Conservation (phyloP, 2,113 vertebrate genomes). For the Phalacrocorax pelagicus region DNA sequence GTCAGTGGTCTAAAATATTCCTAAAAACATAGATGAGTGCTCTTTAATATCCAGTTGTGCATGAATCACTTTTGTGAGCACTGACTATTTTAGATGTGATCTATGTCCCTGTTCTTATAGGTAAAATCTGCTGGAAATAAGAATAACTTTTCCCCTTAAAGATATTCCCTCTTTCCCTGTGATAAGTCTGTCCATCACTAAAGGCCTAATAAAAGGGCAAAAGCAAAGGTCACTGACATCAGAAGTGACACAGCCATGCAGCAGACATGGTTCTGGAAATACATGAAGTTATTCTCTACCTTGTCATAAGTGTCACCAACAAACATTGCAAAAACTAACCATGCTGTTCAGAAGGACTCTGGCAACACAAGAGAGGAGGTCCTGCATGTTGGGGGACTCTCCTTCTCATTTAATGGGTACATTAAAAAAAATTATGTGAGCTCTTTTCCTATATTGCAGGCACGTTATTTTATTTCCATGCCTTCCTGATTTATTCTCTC, state of each 20-base stretch:
- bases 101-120: neutral
- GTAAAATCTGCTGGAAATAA: neutral
- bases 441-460: neutral
- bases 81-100: neutral
- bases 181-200: neutral
- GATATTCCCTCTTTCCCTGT: neutral
- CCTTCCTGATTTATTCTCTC: neutral
- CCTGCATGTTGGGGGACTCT: neutral
- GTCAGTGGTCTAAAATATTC: neutral
- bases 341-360: neutral
- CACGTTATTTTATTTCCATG: neutral
- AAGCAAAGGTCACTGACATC: neutral
- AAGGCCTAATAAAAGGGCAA: neutral
- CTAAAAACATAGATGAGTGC: neutral
- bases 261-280: neutral
- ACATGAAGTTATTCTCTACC: neutral
- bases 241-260: neutral
- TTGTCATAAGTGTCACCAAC: neutral
- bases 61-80: neutral
- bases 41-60: neutral
- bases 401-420: neutral
- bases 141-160: neutral
- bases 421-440: neutral
- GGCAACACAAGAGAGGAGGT: neutral
- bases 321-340: neutral